Evolutionary conservation across 2,113 vertebrate species (phyloP), one percentile per base, ranked within the genome.

Genomic region (Sprattus sprattus): DNA sequence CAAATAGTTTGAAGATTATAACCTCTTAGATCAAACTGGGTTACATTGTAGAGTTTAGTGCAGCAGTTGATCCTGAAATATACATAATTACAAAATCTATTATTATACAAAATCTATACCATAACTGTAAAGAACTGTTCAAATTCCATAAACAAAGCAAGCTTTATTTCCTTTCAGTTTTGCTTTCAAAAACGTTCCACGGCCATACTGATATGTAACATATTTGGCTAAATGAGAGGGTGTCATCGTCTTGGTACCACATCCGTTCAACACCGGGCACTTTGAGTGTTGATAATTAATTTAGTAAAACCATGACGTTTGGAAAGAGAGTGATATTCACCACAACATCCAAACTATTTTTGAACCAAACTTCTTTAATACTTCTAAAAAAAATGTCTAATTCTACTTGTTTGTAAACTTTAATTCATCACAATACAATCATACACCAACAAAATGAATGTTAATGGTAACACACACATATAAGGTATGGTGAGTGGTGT

Each of bases 321-420:
- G 71, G 25, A 16, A 78, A 78, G 71, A 28, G 64, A 78, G 64
- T 71, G 64, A 71, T 32, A 71, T 28, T 71, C 71, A 78, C 44
- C 71, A 39, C 28, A 39, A 78, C 71, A 78, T 32, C 71, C 71
- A 78, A 78, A 32, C 28, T 39, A 32, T 78, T 78, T 39, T 39
- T 39, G 32, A 78, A 78, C 28, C 71, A 78, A 78, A 78, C 71
- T 39, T 39, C 39, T 39, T 39, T 32, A 78, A 78, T 32, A 78
- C 71, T 78, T 78, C 32, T 32, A 78, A 78, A 32, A 32, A 78
- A 78, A 32, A 15, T 13, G 10, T 78, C 71, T 78, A 71, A 78
- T 78, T 78, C 25, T 78, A 78, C 71, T 78, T 78, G 71, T 78
- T 78, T 78, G 71, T 78, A 78, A 78, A 78, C 71, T 78, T 78